phyloP scores from a whole-genome alignment of 2,113 vertebrate genomes.

The Hyla sarda region DNA sequence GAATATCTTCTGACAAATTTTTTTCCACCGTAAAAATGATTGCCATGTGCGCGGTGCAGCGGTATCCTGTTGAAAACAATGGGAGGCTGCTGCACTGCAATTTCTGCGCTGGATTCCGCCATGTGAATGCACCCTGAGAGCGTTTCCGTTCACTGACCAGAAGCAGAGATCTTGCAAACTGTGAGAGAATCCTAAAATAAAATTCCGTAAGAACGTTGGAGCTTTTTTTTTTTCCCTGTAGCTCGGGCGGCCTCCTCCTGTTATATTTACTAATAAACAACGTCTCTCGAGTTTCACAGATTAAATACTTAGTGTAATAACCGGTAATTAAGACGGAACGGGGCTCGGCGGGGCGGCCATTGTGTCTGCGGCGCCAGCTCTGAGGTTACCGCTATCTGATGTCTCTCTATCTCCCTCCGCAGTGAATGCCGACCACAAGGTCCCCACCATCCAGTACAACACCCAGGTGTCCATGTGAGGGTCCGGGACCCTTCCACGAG shows the following conservation, averaged over 20 bases:
- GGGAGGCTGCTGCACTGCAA: too few relatives aligned
- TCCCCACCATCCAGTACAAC: conserved; percentile 6
- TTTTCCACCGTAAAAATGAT: too few relatives aligned
- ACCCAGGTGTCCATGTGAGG: not conserved
- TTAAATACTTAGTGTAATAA: conserved; percentile 1
- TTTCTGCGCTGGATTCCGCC: too few relatives aligned
- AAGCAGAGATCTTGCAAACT: not conserved
- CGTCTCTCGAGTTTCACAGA: not conserved
- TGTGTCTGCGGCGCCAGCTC: not conserved
- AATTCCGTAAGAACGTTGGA: not conserved
- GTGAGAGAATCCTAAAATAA: not conserved
- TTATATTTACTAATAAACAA: conserved; percentile 2
- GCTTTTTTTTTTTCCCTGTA: not conserved
- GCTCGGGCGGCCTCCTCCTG: not conserved
- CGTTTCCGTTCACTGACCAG: not conserved
- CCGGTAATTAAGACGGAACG: not conserved
- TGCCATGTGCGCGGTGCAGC: too few relatives aligned
- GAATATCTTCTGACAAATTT: too few relatives aligned
- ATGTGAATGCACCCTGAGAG: too few relatives aligned
- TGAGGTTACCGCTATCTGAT: not conserved
- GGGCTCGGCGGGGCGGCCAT: not conserved
- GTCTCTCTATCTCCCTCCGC: not conserved
- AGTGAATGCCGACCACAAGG: not conserved
- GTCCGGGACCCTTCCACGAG: too few relatives aligned
- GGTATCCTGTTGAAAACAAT: too few relatives aligned